Conservation (phyloP, 2,888 invertebrate genomes). For the Platycheirus albimanus region DNA sequence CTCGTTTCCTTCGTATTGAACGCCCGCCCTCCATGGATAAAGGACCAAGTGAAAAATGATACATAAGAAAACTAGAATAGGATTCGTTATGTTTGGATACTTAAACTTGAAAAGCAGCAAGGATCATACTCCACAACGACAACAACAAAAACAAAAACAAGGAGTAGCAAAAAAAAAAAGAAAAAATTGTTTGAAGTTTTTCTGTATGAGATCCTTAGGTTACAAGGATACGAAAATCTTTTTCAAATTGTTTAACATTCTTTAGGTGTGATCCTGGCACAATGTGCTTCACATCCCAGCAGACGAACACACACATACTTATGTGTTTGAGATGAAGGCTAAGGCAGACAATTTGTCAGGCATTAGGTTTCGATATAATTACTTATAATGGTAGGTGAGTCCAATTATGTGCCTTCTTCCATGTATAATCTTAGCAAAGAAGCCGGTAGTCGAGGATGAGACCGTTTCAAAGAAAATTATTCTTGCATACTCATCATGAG, state of each 20-base stretch:
- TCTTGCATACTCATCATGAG: constrained; percentile 15
- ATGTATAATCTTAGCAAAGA: constrained; percentile 24
- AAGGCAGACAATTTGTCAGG: constrained; percentile 23
- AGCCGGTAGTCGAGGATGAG: neutral
- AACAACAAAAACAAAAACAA: constrained; percentile 25
- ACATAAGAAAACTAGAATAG: constrained; percentile 45
- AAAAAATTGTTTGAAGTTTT: neutral
- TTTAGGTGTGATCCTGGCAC: constrained; percentile 17
- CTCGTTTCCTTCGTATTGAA: neutral
- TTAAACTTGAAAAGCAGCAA: constrained; percentile 58
- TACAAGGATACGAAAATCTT: constrained; percentile 8
- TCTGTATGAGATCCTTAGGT: neutral
- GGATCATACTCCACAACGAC: neutral
- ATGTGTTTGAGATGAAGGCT: constrained; percentile 11
- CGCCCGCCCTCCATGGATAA: no score
- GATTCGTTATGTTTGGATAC: constrained; percentile 60
- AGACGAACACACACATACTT: constrained; percentile 1
- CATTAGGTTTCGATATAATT: constrained; percentile 23
- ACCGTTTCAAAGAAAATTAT: constrained; percentile 22
- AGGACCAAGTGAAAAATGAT: constrained; percentile 10
- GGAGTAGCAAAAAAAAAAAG: no score
- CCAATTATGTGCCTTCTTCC: constrained; percentile 38
- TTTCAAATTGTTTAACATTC: constrained; percentile 30
- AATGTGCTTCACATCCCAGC: neutral
- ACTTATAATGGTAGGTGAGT: constrained; percentile 29